Base-by-base conservation (phyloP, 2,797 vertebrate genomes). In the Coluber constrictor region DNA sequence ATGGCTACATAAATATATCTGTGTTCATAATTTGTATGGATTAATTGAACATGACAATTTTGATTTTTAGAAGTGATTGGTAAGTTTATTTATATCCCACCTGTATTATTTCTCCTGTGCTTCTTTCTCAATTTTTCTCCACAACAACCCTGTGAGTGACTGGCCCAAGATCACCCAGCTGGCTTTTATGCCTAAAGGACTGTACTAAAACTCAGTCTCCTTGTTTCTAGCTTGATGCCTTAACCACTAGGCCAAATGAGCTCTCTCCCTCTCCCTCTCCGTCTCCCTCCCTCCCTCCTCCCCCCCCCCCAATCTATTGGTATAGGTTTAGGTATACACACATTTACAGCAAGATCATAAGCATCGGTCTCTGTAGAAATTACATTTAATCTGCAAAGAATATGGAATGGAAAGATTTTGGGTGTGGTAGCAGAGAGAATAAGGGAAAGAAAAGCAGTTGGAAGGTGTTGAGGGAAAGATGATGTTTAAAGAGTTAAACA, bases 401-500 rank as follows among this genome's bases (percentile, higher is more conserved):
- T 92, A 90, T 94, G 93, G 79, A 55, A 90, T 90, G 29, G 54
- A 51, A 90, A 93, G 83, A 37, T 87, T 87, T 5, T 0, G 10
- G 56, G 16, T 87, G 6, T 61, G 37, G 61, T 20, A 54, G 47
- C 6, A 92, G 18, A 16, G 1, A 79, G 83, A 95, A 32, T 27
- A 92, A 89, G 66, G 55, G 29, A 89, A 25, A 70, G 89, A 91
- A 93, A 86, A 94, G 88, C 0, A 61, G 87, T 66, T 83, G 93
- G 86, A 92, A 89, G 91, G 6, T 29, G 4, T 92, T 88, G 79
- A 91, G 88, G 23, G 79, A 61, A 92, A 93, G 90, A 90, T 86
- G 93, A 86, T 74, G 37, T 94, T 94, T 87, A 87, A 83, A 93
- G 90, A 91, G 90, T 87, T 57, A 87, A 86, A 4, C 87, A 70